These are phyloP conservation scores for Sisyra nigra DNA, from an alignment of 2,888 invertebrate species.

Conservation along the genomic window DNA sequence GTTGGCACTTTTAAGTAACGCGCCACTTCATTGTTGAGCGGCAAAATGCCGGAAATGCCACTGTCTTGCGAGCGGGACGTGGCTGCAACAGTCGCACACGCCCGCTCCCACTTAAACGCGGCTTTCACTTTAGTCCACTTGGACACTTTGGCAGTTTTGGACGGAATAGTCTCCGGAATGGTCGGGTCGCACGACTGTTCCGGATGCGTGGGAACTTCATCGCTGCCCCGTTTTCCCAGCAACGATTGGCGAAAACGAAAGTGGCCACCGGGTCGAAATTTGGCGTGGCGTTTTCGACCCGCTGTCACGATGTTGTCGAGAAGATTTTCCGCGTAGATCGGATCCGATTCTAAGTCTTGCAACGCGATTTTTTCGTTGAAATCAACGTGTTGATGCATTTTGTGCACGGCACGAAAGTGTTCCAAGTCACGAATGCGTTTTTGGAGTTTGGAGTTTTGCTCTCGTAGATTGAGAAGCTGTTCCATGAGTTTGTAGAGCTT, in stretches of 20 bases:
- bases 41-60: conserved; percentile 27
- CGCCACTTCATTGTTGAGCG: conserved; percentile 32
- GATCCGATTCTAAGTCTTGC: conserved; percentile 42
- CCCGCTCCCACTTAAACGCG: conserved; percentile 75
- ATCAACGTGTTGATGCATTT: conserved; percentile 34
- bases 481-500: conserved; percentile 62
- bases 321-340: conserved; percentile 41
- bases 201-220: background rate
- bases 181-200: conserved; percentile 8
- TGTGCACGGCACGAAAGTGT: conserved; percentile 46
- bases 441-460: conserved; percentile 53
- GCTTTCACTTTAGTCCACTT: conserved; percentile 86
- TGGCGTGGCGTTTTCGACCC: conserved; percentile 26
- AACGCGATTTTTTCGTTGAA: conserved; percentile 29
- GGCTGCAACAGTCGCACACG: conserved; percentile 25
- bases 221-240: conserved; percentile 24
- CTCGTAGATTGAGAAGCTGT: conserved; percentile 52
- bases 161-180: background rate
- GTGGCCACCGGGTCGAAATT: conserved; percentile 15
- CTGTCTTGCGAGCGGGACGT: conserved; percentile 28
- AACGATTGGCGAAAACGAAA: conserved; percentile 29
- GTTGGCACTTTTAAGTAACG: conserved; percentile 34
- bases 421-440: conserved; percentile 55
- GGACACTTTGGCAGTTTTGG: conserved; percentile 44
- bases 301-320: conserved; percentile 45